Conservation (phyloP, 1,140 invertebrate species). For the Sycobia sp. region DNA sequence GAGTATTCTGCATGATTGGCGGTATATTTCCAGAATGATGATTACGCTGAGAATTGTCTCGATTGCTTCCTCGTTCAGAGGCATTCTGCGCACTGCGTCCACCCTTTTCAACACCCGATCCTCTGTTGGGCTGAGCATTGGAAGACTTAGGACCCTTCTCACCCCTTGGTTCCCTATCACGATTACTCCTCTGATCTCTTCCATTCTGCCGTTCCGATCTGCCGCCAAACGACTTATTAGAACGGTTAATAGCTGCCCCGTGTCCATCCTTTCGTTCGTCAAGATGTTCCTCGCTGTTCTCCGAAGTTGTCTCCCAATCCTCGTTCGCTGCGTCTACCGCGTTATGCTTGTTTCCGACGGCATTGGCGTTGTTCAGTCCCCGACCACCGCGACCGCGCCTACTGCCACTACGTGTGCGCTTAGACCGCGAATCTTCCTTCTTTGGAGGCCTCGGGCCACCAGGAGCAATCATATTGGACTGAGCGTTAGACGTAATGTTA, state of each 20-base stretch:
- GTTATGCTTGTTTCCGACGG: conserved; percentile 42
- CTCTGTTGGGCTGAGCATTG: conserved; percentile 39
- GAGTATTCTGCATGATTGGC: conserved; percentile 46
- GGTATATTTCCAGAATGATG: conserved; percentile 47
- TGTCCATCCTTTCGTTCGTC: conserved; percentile 57
- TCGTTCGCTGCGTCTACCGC: conserved; percentile 65
- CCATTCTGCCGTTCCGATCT: conserved; percentile 34
- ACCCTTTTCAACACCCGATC: conserved; percentile 53
- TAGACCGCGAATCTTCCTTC: conserved; percentile 52
- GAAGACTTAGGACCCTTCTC: conserved; percentile 45
- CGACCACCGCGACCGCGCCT: conserved; percentile 39
- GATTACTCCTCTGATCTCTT: conserved; percentile 25
- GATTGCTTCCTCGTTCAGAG: conserved; percentile 38
- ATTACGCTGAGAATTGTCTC: conserved; percentile 41
- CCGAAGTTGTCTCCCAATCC: conserved; percentile 73
- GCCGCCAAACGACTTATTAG: conserved; percentile 42
- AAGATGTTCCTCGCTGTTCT: conserved; percentile 67
- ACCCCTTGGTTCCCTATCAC: conserved; percentile 5
- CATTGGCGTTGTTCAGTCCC: conserved; percentile 32
- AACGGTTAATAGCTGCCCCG: conserved; percentile 45
- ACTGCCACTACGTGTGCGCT: conserved; percentile 54
- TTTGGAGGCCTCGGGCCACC: conserved; percentile 38
- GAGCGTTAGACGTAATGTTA: conserved; percentile 9
- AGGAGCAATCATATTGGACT: too few species aligned
- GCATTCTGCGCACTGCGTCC: conserved; percentile 49